A percentile compares a stretch with the other conserved stretches of the same genome.
Evolutionary conservation across 1,140 invertebrate genomes (phyloP).

Genomic region (Zeugodacus cucurbitae): DNA sequence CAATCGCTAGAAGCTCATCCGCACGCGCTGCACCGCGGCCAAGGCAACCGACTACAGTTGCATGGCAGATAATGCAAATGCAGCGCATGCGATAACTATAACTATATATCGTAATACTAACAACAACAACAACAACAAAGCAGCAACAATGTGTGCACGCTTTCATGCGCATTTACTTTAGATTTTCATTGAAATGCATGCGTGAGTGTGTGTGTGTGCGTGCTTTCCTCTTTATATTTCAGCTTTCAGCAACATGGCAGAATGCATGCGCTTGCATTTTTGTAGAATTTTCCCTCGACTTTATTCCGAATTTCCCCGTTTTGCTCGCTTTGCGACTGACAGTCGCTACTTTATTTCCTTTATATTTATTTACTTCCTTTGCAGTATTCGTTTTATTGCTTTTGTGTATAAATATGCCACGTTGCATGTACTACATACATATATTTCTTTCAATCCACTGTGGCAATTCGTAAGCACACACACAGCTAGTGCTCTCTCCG

Average conservation of each 20-base stretch:
- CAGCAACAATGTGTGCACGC: background rate
- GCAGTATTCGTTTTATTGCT: background rate
- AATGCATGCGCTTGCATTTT: conserved; percentile 3
- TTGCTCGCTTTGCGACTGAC: background rate
- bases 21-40: no score
- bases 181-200: background rate
- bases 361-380: background rate
- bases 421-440: background rate
- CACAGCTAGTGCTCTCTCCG: no score
- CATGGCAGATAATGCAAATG: background rate
- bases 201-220: background rate
- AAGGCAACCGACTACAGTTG: background rate
- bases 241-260: background rate
- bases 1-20: no score
- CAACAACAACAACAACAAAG: background rate
- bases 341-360: background rate
- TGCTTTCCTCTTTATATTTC: background rate
- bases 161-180: background rate
- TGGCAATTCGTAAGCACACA: background rate
- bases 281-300: background rate
- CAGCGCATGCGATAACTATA: background rate
- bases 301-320: no score
- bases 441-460: no score
- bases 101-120: background rate
- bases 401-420: background rate